These are phyloP conservation scores for Xiphorhynchus erythropygius DNA, from an alignment of 2,797 vertebrate genomes.

Conservation along the genomic window DNA sequence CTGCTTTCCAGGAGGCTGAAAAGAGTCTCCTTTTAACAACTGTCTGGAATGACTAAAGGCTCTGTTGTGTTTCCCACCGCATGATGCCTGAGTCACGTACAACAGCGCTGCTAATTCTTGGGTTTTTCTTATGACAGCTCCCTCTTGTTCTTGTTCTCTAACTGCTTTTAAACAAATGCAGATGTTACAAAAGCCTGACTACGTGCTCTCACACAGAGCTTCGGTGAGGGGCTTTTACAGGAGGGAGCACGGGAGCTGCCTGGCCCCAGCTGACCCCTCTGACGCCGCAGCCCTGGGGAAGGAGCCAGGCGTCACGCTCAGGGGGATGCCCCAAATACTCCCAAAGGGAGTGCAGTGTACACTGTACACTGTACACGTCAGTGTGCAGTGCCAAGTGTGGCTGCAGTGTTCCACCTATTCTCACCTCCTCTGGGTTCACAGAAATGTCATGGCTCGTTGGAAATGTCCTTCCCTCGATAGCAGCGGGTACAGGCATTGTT, in stretches of 20 bases:
- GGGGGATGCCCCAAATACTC: not conserved
- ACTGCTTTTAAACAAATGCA: not conserved
- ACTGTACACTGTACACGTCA: too few species aligned
- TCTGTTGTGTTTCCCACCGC: not conserved
- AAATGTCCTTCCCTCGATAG: not conserved
- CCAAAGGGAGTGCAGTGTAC: not conserved
- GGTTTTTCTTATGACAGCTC: not conserved
- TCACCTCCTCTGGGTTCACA: not conserved
- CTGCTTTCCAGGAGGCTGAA: not conserved
- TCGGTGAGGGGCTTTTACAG: not conserved
- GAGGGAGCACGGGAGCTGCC: not conserved
- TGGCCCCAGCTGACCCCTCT: conserved; percentile 2
- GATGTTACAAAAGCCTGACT: not conserved
- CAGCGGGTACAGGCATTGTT: not conserved
- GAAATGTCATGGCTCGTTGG: not conserved
- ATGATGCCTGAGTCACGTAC: not conserved
- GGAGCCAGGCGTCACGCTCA: rapidly evolving
- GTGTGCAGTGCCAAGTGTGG: not conserved
- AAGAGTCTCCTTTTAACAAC: not conserved
- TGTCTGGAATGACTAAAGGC: not conserved
- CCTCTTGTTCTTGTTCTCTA: not conserved
- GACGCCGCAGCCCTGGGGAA: not conserved
- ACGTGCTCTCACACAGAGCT: not conserved
- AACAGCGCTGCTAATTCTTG: not conserved
- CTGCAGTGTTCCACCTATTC: not conserved